Evolutionary conservation across 1,140 invertebrate genomes (phyloP).

Genomic region (Galendromus occidentalis): DNA sequence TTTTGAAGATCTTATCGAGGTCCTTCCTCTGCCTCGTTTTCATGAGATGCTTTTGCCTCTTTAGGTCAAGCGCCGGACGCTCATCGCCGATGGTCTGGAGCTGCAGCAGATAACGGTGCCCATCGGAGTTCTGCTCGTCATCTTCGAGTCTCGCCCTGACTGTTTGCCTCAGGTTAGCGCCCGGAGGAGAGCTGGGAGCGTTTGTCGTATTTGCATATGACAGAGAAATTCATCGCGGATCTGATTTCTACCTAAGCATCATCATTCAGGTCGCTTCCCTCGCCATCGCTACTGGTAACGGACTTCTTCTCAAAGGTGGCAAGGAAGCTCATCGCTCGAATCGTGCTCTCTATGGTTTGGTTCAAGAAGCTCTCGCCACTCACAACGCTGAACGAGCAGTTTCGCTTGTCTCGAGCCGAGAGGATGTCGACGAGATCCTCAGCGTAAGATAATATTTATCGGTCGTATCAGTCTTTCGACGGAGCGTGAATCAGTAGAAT

Average conservation of each 20-base stretch:
- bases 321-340: constrained; percentile 88
- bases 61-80: constrained; percentile 55
- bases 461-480: too few species aligned
- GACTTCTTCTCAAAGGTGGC: constrained; percentile 83
- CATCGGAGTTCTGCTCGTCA: constrained; percentile 88
- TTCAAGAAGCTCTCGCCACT: constrained; percentile 58
- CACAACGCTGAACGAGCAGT: constrained; percentile 54
- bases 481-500: constrained; percentile 54
- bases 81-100: constrained; percentile 56
- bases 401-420: constrained; percentile 42
- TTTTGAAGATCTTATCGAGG: too few species aligned
- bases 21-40: too few species aligned
- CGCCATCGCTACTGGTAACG: constrained; percentile 89
- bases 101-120: constrained; percentile 85
- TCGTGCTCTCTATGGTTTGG: constrained; percentile 67
- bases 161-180: constrained; percentile 63
- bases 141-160: constrained; percentile 95
- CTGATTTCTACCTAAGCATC: too few species aligned
- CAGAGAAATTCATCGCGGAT: too few species aligned
- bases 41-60: constrained; percentile 64
- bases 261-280: constrained; percentile 55
- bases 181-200: too few species aligned
- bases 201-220: too few species aligned
- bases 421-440: neutral
- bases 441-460: too few species aligned